phyloP scores from a whole-genome alignment of 2,888 invertebrate genomes.

The Pantelozetes paolii region DNA sequence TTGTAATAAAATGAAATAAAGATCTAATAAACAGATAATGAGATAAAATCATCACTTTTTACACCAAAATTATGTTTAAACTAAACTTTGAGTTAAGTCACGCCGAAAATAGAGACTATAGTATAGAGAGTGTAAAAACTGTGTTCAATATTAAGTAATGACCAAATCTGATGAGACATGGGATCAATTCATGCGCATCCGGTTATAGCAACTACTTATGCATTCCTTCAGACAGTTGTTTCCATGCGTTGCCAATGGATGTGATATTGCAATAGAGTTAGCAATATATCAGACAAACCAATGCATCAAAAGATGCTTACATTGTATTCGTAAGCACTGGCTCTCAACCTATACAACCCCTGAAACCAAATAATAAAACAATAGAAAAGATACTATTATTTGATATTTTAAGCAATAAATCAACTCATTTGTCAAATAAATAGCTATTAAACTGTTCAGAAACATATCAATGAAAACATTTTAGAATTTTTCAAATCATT shows the following conservation, averaged over 20 bases:
- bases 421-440: too few species aligned
- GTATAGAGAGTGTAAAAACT: background rate
- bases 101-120: too few species aligned
- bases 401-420: background rate
- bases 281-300: background rate
- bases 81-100: too few species aligned
- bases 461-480: too few species aligned
- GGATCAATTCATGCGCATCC: background rate
- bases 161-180: conserved; percentile 4
- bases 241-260: background rate
- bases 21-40: too few species aligned
- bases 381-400: too few species aligned
- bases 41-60: too few species aligned
- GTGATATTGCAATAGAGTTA: background rate
- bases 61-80: too few species aligned
- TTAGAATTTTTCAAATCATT: too few species aligned
- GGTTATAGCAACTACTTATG: background rate
- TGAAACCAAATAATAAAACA: background rate
- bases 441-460: too few species aligned
- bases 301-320: background rate
- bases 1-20: too few species aligned
- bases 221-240: background rate
- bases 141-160: background rate
- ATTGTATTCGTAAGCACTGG: background rate
- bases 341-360: background rate